Evolutionary conservation across 2,888 invertebrate species (phyloP).

Genomic region (Sesia apiformis): DNA sequence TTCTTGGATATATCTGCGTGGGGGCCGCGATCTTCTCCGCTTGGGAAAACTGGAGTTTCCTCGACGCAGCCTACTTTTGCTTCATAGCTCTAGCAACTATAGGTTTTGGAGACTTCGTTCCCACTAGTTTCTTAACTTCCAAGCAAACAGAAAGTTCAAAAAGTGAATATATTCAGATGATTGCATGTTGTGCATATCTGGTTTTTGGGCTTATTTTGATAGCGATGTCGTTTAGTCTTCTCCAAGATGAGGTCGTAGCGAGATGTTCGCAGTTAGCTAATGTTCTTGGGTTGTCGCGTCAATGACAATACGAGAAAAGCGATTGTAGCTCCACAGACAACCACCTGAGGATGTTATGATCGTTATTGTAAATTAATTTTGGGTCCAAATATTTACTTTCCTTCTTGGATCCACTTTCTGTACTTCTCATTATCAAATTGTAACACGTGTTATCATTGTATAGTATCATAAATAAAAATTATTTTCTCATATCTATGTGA

Average conservation of each 20-base stretch:
- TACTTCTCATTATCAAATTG: slow-evolving; percentile 28
- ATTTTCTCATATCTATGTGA: slow-evolving; percentile 44
- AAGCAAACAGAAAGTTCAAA: slow-evolving; percentile 56
- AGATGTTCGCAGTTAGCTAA: slow-evolving; percentile 82
- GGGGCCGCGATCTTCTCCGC: slow-evolving; percentile 86
- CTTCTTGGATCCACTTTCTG: slow-evolving; percentile 27
- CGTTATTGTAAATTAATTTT: slow-evolving; percentile 38
- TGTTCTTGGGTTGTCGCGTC: slow-evolving; percentile 78
- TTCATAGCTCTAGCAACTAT: slow-evolving; percentile 89
- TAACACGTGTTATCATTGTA: slow-evolving; percentile 18
- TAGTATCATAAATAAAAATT: slow-evolving; percentile 26
- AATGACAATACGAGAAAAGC: slow-evolving; percentile 73
- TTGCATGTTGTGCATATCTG: slow-evolving; percentile 86
- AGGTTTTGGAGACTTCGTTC: slow-evolving; percentile 85
- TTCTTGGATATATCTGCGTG: slow-evolving; percentile 81
- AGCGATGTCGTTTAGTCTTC: slow-evolving; percentile 88
- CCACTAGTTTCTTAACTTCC: slow-evolving; percentile 68
- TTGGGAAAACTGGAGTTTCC: slow-evolving; percentile 87
- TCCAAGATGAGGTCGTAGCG: slow-evolving; percentile 86
- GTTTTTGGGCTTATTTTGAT: slow-evolving; percentile 86
- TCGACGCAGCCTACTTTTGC: slow-evolving; percentile 89
- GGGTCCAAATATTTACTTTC: slow-evolving; percentile 25
- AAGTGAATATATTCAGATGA: slow-evolving; percentile 80
- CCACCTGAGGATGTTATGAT: slow-evolving; percentile 68
- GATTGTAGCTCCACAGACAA: slow-evolving; percentile 64